phyloP scores from a whole-genome alignment of 1,140 invertebrate genomes.

The Trichogramma pretiosum region DNA sequence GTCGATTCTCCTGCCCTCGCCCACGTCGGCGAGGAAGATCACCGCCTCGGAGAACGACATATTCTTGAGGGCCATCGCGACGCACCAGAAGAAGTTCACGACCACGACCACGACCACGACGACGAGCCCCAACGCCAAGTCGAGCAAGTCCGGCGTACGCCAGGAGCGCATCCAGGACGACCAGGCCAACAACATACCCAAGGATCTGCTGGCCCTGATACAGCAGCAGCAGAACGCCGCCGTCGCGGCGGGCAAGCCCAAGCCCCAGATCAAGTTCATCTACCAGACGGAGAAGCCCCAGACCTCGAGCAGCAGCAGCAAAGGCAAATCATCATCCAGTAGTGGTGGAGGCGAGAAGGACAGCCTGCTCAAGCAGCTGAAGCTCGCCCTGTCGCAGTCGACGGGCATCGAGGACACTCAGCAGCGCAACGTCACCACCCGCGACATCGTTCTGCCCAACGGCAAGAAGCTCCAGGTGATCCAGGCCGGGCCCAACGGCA shows the following conservation, averaged over 20 bases:
- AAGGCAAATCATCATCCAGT: slow-evolving; percentile 6
- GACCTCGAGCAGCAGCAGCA: too few species aligned
- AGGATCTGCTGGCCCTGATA: slow-evolving; percentile 34
- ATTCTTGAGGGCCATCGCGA: slow-evolving; percentile 41
- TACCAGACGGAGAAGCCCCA: slow-evolving; percentile 37
- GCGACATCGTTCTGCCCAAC: slow-evolving; percentile 62
- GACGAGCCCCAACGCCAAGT: not conserved
- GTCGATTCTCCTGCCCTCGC: slow-evolving; percentile 26
- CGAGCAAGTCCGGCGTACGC: not conserved
- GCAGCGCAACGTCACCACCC: slow-evolving; percentile 58
- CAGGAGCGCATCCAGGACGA: slow-evolving; percentile 22
- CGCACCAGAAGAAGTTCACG: slow-evolving; percentile 40
- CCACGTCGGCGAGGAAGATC: slow-evolving; percentile 33
- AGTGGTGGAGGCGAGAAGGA: slow-evolving; percentile 39
- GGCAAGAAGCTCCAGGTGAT: slow-evolving; percentile 66
- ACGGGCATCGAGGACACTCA: slow-evolving; percentile 53
- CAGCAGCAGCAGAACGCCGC: slow-evolving; percentile 32
- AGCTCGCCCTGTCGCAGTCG: slow-evolving; percentile 59
- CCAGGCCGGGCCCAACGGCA: slow-evolving; percentile 30
- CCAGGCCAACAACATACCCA: slow-evolving; percentile 24
- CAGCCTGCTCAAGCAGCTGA: slow-evolving; percentile 60
- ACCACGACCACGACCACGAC: slow-evolving; percentile 24
- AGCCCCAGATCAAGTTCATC: slow-evolving; percentile 37
- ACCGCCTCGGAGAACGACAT: slow-evolving; percentile 39
- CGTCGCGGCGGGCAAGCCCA: slow-evolving; percentile 26